These are phyloP conservation scores for Helogale parvula DNA, from an alignment of 2,113 vertebrate genomes.

Conservation along the genomic window DNA sequence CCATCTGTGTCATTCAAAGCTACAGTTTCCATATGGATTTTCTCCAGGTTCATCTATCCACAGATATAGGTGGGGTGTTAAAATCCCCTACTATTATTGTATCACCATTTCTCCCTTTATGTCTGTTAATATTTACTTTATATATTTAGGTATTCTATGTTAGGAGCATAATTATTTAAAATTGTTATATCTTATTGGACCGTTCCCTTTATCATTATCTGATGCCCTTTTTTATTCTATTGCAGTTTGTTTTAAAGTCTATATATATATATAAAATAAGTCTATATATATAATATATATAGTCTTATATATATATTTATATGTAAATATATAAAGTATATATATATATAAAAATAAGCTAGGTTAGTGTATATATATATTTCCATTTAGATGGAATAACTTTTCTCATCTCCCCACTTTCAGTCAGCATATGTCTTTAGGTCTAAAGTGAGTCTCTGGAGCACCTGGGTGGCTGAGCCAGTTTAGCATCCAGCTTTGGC, in stretches of 20 bases:
- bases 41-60: background rate
- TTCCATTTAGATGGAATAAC: no score
- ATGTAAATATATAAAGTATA: no score
- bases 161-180: background rate
- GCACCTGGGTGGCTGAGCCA: no score
- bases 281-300: no score
- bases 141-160: background rate
- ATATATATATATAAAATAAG: no score
- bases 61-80: background rate
- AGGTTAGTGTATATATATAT: no score
- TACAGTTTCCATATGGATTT: background rate
- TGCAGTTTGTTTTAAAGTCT: background rate
- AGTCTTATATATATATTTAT: fast-evolving
- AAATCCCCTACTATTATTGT: background rate
- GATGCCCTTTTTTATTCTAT: background rate
- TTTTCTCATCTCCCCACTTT: no score
- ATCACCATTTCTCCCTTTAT: background rate
- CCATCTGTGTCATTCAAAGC: background rate
- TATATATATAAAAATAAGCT: no score
- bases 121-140: background rate
- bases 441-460: no score
- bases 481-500: no score
- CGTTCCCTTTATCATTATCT: background rate
- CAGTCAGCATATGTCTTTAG: background rate
- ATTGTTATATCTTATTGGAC: background rate